Base-by-base conservation (phyloP, 2,797 vertebrate species). In the Cynodonichthys magdalenae region DNA sequence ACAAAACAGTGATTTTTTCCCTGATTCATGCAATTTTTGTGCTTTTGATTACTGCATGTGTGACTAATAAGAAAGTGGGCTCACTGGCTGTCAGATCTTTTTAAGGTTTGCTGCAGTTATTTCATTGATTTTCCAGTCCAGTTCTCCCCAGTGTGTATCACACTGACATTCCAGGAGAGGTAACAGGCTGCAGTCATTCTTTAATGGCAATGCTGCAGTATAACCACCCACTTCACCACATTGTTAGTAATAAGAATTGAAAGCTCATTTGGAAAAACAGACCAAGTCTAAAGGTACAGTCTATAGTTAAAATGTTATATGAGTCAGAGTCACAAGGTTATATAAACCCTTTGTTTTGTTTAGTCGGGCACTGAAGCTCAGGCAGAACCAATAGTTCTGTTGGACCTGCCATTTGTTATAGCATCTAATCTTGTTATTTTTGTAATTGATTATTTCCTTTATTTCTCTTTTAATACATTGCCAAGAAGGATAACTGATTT, bases 41-140 rank as follows among this genome's bases (percentile, higher is more conserved):
- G 59, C 41, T 46, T 39, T 46, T 51, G 50, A 52, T 34, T 41
- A 2, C 59, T 66, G 49, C 53, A 19, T 20, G 45, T 75, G 66
- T 63, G 74, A 66, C 27, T 24, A 60, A 73, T 52, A 17, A 36
- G 65, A 62, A 74, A 34, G 44, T 7, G 5, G 59, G 55, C 66
- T 77, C 59, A 6, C 50, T 49, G 78, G 67, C 81, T 85, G 84
- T 77, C 70, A 79, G 71, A 69, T 77, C 29, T 79, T 74, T 88
- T 86, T 28, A 64, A 74, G 75, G 81, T 84, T 74, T 53, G 69
- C 67, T 53, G 67, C 72, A 81, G 54, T 87, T 85, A 80, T 64
- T 80, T 88, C 82, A 81, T 59, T 75, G 84, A 90, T 89, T 91
- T 91, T 91, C 89, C 87, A 80, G 85, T 81, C 89, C 86, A 88